A percentile compares a stretch with the other conserved stretches of the same genome.
These are phyloP conservation scores for Drusus annulatus DNA, from an alignment of 1,140 invertebrate genomes.

Conservation along the genomic window DNA sequence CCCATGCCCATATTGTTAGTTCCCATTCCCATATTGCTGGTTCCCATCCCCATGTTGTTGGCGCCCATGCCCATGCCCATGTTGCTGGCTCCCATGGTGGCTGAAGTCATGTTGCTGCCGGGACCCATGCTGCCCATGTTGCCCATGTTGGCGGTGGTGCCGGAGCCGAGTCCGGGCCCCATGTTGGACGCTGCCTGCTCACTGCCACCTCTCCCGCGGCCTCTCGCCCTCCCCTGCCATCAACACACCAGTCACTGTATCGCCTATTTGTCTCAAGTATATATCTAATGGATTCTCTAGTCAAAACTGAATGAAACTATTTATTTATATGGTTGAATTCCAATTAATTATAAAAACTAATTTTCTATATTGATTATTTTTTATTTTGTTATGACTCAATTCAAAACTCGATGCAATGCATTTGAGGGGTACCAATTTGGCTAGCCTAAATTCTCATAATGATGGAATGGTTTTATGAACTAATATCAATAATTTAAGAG, in stretches of 20 bases:
- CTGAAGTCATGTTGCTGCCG: constrained; percentile 44
- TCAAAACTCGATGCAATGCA: too few relatives aligned
- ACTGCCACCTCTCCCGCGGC: constrained; percentile 65
- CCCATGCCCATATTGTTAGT: constrained; percentile 16
- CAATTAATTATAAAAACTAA: too few relatives aligned
- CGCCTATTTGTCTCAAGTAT: constrained; percentile 26
- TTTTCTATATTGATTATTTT: too few relatives aligned
- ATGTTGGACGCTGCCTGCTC: constrained; percentile 47
- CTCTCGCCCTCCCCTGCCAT: constrained; percentile 65
- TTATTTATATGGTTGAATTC: too few relatives aligned
- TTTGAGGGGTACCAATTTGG: too few relatives aligned
- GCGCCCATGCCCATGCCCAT: constrained; percentile 5
- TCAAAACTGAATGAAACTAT: neutral
- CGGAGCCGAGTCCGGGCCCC: constrained; percentile 28
- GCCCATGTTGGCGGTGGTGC: constrained; percentile 26
- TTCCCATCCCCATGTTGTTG: constrained; percentile 50
- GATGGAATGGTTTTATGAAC: too few relatives aligned
- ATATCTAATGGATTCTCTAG: neutral
- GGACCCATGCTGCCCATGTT: constrained; percentile 1
- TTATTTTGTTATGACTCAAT: too few relatives aligned
- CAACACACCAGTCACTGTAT: constrained; percentile 44
- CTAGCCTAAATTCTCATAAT: too few relatives aligned
- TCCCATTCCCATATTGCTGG: constrained; percentile 37
- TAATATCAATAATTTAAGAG: too few relatives aligned
- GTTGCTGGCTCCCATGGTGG: constrained; percentile 5